phyloP scores from a whole-genome alignment of 2,797 vertebrate genomes.

The Pristis pectinata region DNA sequence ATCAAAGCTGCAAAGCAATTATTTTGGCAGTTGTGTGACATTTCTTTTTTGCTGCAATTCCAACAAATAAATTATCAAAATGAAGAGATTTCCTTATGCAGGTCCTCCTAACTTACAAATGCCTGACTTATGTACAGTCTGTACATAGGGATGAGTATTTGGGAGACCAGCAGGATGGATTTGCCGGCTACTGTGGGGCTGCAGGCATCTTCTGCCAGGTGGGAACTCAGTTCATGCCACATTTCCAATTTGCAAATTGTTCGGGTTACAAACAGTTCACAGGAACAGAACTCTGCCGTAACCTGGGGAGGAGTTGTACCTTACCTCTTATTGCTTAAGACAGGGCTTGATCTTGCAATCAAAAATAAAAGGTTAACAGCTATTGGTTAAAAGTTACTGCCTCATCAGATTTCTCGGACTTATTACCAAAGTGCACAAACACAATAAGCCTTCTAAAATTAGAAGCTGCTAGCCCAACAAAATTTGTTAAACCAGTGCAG shows the following conservation, averaged over 20 bases:
- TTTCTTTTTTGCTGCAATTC: neutral
- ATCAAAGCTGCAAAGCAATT: neutral
- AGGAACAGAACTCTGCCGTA: too few relatives aligned
- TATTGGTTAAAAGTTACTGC: neutral
- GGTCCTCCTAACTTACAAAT: neutral
- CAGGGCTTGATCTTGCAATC: neutral
- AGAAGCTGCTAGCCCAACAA: neutral
- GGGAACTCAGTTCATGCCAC: too few relatives aligned
- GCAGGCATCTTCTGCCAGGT: too few relatives aligned
- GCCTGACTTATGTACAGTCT: too few relatives aligned
- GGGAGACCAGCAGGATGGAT: too few relatives aligned
- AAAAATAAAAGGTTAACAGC: neutral
- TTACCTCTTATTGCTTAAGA: too few relatives aligned
- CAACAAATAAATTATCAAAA: neutral
- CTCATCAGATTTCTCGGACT: neutral
- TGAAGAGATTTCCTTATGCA: neutral
- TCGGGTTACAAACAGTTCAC: too few relatives aligned
- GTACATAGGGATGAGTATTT: too few relatives aligned
- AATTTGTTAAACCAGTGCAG: neutral
- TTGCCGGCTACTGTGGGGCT: too few relatives aligned
- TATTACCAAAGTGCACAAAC: neutral
- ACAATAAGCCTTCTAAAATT: neutral
- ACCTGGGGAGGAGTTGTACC: too few relatives aligned
- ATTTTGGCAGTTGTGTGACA: neutral
- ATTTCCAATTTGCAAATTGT: too few relatives aligned